These are phyloP conservation scores for Euclidia mi DNA, from an alignment of 2,888 invertebrate species.

Conservation along the genomic window DNA sequence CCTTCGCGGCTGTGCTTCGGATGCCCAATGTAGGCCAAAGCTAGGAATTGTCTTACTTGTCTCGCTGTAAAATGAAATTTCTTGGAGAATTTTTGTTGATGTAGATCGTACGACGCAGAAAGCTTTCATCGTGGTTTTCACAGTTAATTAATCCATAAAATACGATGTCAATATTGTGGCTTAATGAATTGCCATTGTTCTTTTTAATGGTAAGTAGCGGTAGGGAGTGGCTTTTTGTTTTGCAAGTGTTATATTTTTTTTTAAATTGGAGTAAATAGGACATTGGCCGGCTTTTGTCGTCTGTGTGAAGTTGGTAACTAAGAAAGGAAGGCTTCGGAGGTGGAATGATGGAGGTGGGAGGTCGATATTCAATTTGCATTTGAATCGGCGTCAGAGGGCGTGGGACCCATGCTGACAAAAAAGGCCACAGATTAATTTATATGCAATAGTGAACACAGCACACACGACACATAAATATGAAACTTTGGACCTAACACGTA, in stretches of 20 bases:
- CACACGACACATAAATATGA: constrained; percentile 40
- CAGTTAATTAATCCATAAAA: constrained; percentile 6
- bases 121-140: background rate
- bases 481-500: constrained; percentile 31
- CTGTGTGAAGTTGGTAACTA: constrained; percentile 65
- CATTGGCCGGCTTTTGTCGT: constrained; percentile 58
- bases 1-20: too few species aligned
- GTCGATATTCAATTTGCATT: constrained; percentile 75
- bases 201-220: constrained; percentile 3
- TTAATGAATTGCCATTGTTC: constrained; percentile 15
- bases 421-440: constrained; percentile 66
- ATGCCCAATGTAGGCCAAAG: too few species aligned
- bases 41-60: too few species aligned
- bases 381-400: constrained; percentile 64
- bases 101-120: background rate
- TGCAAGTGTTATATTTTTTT: constrained; percentile 19
- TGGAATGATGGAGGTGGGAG: constrained; percentile 59
- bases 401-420: constrained; percentile 57
- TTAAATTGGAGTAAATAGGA: constrained; percentile 55
- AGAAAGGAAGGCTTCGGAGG: constrained; percentile 52
- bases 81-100: too few species aligned
- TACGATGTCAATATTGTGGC: background rate
- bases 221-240: constrained; percentile 10
- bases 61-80: too few species aligned
- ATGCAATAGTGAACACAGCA: constrained; percentile 58